These are phyloP conservation scores for Amyelois transitella DNA, from an alignment of 1,140 invertebrate species.

Conservation along the genomic window DNA sequence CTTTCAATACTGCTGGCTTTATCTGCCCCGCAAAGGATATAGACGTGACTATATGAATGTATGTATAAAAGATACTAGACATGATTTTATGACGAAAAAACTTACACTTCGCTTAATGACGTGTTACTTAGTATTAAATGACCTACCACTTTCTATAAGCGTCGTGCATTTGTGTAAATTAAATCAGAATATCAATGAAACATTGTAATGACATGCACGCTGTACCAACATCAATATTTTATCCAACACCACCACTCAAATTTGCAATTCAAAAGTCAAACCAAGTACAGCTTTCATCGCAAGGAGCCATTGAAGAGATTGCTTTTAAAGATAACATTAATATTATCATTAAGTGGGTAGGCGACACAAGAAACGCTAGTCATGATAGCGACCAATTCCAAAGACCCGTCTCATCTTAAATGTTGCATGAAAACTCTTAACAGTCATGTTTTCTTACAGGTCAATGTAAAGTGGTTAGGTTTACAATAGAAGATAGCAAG, in stretches of 20 bases:
- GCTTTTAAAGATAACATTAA: conserved; percentile 62
- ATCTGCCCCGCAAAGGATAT: too few species aligned
- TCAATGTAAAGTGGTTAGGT: conserved; percentile 36
- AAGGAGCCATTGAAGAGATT: conserved; percentile 35
- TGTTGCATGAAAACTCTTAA: conserved; percentile 19
- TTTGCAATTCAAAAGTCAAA: conserved; percentile 42
- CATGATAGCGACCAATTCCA: conserved; percentile 33
- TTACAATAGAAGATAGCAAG: conserved; percentile 40
- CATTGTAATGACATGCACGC: not conserved
- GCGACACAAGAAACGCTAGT: conserved; percentile 59
- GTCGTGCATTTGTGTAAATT: too few species aligned
- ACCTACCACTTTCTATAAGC: too few species aligned
- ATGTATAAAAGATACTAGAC: too few species aligned
- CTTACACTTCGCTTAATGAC: too few species aligned
- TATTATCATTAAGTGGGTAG: conserved; percentile 70
- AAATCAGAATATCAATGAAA: too few species aligned
- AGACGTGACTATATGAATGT: too few species aligned
- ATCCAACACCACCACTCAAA: not conserved
- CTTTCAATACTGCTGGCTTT: too few species aligned
- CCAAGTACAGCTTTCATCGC: conserved; percentile 26
- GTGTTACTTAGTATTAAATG: too few species aligned
- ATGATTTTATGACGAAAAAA: too few species aligned
- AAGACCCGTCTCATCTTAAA: conserved; percentile 29
- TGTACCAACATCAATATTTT: not conserved
- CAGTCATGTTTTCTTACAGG: conserved; percentile 32